phyloP scores from a whole-genome alignment of 2,113 vertebrate genomes.

The Pollachius pollachius region DNA sequence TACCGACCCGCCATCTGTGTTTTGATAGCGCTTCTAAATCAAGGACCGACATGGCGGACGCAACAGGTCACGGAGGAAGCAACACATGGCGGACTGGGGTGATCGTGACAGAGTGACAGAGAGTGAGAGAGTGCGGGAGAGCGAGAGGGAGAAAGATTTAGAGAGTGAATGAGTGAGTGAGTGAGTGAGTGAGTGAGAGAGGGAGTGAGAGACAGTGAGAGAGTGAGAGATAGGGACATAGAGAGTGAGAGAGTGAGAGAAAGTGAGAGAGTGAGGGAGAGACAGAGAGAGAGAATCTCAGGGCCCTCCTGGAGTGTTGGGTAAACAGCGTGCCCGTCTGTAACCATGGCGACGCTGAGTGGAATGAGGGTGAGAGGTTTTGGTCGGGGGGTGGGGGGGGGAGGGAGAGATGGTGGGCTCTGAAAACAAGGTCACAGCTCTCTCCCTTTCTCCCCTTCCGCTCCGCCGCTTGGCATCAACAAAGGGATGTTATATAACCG shows the following conservation, averaged over 20 bases:
- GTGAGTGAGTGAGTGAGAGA: not conserved
- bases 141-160: constrained; percentile 14
- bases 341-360: constrained; percentile 67
- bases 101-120: constrained; percentile 21
- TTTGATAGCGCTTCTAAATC: constrained; percentile 28
- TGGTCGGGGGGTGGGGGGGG: constrained; percentile 18
- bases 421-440: constrained; percentile 75
- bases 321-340: constrained; percentile 66
- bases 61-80: constrained; percentile 20
- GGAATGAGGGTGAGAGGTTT: constrained; percentile 56
- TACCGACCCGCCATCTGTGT: constrained; percentile 31
- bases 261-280: constrained; percentile 5
- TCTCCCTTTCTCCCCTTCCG: constrained; percentile 70
- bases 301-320: constrained; percentile 48
- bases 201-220: constrained; percentile 6
- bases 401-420: constrained; percentile 64
- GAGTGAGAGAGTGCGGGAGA: constrained; percentile 11
- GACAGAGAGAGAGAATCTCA: constrained; percentile 27
- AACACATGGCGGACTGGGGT: constrained; percentile 42
- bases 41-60: constrained; percentile 19
- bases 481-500: constrained; percentile 76
- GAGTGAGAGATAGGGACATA: not conserved
- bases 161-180: not conserved
- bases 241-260: not conserved
- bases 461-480: constrained; percentile 74